These are phyloP conservation scores for Holothuria scabra DNA, from an alignment of 53 echinoderm and acorn worm species.

Conservation along the genomic window DNA sequence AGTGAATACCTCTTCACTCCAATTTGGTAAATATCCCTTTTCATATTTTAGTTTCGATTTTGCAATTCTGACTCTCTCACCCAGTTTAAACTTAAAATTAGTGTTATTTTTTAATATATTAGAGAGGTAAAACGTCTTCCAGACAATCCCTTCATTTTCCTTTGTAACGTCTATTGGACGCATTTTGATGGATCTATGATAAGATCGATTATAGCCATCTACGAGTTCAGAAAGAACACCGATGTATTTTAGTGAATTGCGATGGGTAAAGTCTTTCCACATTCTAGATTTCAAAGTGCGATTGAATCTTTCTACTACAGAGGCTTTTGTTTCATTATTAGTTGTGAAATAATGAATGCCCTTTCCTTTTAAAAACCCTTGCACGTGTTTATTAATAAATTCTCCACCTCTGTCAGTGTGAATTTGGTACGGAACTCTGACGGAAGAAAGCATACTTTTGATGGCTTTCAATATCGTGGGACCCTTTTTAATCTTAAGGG, in stretches of 20 bases:
- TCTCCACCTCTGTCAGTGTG: too few species aligned
- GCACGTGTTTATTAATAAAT: constrained; percentile 55
- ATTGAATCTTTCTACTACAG: too few species aligned
- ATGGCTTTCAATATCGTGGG: constrained; percentile 6
- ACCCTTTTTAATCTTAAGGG: too few species aligned
- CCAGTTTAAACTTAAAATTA: background rate
- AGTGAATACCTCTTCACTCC: constrained; percentile 40
- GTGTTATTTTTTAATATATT: too few species aligned
- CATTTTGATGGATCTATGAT: constrained; percentile 55
- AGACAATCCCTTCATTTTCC: constrained; percentile 51
- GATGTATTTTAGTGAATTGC: background rate
- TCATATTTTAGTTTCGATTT: background rate
- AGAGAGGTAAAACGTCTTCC: constrained; percentile 52
- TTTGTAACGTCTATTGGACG: constrained; percentile 46
- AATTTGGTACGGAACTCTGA: too few species aligned
- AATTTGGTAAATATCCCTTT: too few species aligned
- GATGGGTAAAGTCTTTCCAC: constrained; percentile 34
- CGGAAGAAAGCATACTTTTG: background rate
- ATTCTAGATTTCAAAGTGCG: constrained; percentile 54
- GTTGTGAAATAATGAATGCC: constrained; percentile 59
- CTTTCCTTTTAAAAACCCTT: constrained; percentile 46
- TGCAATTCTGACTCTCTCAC: constrained; percentile 6
- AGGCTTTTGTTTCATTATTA: constrained; percentile 60
- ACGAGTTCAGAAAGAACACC: background rate
- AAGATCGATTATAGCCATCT: constrained; percentile 29